Conservation (phyloP, 2,888 invertebrate species). For the Artemia sinica region DNA sequence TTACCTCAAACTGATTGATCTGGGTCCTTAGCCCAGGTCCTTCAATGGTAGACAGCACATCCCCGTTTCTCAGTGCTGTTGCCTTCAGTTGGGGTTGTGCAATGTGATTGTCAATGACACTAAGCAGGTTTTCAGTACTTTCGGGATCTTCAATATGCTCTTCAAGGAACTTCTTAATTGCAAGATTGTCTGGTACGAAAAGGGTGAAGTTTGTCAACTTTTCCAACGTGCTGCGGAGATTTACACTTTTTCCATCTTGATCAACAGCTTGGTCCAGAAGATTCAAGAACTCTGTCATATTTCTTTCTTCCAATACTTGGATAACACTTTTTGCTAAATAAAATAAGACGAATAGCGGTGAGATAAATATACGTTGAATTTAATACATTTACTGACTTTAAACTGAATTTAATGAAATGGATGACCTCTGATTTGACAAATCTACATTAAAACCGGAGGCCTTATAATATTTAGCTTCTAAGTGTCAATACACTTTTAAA, state of each 20-base stretch:
- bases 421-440: too few relatives aligned
- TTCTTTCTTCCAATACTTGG: constrained; percentile 40
- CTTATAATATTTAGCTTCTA: too few relatives aligned
- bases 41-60: too few relatives aligned
- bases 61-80: too few relatives aligned
- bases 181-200: constrained; percentile 36
- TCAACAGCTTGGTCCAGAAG: constrained; percentile 31
- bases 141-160: constrained; percentile 30
- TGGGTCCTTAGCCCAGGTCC: too few relatives aligned
- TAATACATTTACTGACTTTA: too few relatives aligned
- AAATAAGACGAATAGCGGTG: too few relatives aligned
- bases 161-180: constrained; percentile 30
- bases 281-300: constrained; percentile 43
- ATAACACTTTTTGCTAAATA: constrained; percentile 29
- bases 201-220: constrained; percentile 34
- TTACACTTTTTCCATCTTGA: background rate
- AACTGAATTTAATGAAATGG: too few relatives aligned
- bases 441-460: too few relatives aligned
- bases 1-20: too few relatives aligned
- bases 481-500: too few relatives aligned
- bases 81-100: constrained; percentile 36
- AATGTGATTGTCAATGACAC: constrained; percentile 46
- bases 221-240: constrained; percentile 32
- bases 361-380: too few relatives aligned
- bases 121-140: constrained; percentile 36